These are phyloP conservation scores for Dicaeum eximium DNA, from an alignment of 2,113 vertebrate species.

Conservation along the genomic window DNA sequence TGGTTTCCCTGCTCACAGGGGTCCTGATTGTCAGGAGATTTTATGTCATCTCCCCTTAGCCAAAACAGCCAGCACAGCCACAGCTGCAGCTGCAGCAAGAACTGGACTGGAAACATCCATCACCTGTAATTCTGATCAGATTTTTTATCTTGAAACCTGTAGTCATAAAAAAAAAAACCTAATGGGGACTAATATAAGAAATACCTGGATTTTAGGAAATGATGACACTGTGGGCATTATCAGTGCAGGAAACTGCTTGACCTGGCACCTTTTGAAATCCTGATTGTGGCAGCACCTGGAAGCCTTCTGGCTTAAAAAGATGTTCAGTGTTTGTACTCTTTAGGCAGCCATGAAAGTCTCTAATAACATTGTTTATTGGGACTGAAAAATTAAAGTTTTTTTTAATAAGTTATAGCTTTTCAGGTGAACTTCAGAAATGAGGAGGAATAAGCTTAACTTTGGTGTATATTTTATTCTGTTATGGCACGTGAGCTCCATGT, in stretches of 20 bases:
- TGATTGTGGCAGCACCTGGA: not conserved
- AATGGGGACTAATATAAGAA: not conserved
- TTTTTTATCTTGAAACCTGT: not conserved
- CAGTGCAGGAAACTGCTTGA: not conserved
- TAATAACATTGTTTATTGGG: not conserved
- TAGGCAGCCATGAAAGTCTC: not conserved
- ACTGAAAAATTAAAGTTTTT: not conserved
- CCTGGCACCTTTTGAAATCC: not conserved
- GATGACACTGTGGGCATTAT: not conserved
- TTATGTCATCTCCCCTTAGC: not conserved
- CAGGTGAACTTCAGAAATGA: not conserved
- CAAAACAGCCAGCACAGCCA: not conserved
- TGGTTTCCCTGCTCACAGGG: not conserved
- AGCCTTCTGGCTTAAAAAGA: not conserved
- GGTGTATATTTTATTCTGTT: not conserved
- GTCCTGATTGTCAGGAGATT: not conserved
- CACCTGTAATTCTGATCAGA: not conserved
- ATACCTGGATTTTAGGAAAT: not conserved
- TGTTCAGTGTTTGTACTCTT: not conserved
- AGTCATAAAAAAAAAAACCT: not conserved
- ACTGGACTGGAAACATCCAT: not conserved
- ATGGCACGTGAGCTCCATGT: accelerated
- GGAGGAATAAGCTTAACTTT: not conserved
- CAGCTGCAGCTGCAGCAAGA: not conserved
- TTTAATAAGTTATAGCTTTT: not conserved